Evolutionary conservation across 1,140 invertebrate species (phyloP).

Genomic region (Heliconius nattereri): DNA sequence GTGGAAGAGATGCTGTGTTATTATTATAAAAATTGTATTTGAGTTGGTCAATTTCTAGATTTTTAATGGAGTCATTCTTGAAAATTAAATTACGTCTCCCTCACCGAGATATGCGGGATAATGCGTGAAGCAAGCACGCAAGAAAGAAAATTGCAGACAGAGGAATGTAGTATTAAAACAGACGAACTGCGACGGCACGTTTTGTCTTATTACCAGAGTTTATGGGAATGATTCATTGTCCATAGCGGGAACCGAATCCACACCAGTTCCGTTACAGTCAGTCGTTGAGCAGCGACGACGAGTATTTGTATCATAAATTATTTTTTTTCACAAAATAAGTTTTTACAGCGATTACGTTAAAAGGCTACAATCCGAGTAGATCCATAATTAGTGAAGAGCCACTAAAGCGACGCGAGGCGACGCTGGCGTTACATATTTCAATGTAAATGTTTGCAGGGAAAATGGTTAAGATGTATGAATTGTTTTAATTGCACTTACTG

Average conservation of each 20-base stretch:
- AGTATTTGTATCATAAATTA: not conserved
- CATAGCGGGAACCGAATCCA: not conserved
- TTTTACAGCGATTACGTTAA: not conserved
- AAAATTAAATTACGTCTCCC: no score
- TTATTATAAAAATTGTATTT: not conserved
- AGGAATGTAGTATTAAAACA: no score
- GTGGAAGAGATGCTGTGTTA: not conserved
- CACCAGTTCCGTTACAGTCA: not conserved
- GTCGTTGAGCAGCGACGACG: not conserved
- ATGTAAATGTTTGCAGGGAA: not conserved
- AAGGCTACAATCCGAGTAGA: not conserved
- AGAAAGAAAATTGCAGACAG: no score
- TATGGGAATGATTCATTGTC: not conserved
- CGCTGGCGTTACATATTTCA: not conserved
- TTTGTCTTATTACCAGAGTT: not conserved
- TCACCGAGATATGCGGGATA: no score
- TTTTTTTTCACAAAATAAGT: not conserved
- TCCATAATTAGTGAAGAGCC: slow-evolving; percentile 2
- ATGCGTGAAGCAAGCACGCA: no score
- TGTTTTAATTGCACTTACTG: not conserved
- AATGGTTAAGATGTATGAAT: not conserved
- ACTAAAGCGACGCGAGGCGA: not conserved
- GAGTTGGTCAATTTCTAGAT: no score
- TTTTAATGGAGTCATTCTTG: no score
- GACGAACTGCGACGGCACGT: not conserved